A percentile compares a stretch with the other conserved stretches of the same genome.
Conservation (phyloP, 64 coral and sea anemone species). For the Montipora efflorescens region DNA sequence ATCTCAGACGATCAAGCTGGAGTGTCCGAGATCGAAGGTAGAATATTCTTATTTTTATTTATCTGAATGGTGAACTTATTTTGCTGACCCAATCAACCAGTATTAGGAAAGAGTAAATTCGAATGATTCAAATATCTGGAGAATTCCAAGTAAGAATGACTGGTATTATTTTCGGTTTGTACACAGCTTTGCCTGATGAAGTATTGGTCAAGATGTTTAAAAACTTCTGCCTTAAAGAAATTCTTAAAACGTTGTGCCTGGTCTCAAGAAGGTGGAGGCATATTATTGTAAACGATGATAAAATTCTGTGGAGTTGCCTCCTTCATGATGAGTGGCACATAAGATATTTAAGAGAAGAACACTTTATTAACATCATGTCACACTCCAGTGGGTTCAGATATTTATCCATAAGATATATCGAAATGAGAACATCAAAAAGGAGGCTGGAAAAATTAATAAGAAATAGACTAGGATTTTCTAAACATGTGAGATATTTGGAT, state of each 20-base stretch:
- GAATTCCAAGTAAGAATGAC: conserved; percentile 67
- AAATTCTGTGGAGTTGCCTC: conserved; percentile 59
- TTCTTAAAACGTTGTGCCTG: conserved; percentile 67
- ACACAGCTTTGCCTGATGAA: conserved; percentile 75
- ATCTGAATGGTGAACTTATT: conserved; percentile 47
- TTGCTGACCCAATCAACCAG: conserved; percentile 13
- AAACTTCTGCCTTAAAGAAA: conserved; percentile 65
- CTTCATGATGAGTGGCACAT: conserved; percentile 72
- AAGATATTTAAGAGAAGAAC: conserved; percentile 49
- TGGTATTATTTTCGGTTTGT: conserved; percentile 63
- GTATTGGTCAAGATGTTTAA: conserved; percentile 72
- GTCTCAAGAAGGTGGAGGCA: conserved; percentile 67
- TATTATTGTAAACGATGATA: conserved; percentile 46
- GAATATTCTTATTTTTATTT: conserved; percentile 71
- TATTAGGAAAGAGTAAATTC: conserved; percentile 43
- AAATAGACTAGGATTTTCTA: conserved; percentile 69
- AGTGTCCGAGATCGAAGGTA: conserved; percentile 68
- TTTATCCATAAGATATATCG: conserved; percentile 66
- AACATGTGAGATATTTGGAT: conserved; percentile 69
- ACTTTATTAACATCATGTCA: conserved; percentile 55
- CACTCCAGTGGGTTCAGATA: conserved; percentile 71
- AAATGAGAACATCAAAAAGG: conserved; percentile 63
- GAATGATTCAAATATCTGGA: conserved; percentile 45
- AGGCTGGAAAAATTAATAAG: conserved; percentile 51
- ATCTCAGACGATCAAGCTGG: conserved; percentile 63